Base-by-base conservation (phyloP, 2,113 vertebrate genomes). In the Phalacrocorax aristotelis region DNA sequence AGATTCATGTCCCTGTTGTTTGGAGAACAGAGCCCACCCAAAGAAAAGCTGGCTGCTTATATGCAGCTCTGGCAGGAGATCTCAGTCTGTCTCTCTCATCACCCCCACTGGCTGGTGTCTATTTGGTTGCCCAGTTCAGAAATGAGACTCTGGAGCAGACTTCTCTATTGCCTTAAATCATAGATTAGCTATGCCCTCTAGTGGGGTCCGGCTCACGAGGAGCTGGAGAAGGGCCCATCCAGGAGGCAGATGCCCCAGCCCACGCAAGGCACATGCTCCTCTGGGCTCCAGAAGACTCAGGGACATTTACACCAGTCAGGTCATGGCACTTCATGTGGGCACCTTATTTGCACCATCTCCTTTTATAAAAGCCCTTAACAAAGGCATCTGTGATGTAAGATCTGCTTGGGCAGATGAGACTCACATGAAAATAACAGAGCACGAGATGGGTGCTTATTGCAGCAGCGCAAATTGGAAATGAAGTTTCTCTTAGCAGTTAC, bases 141-240 rank as follows among this genome's bases (percentile, higher is more conserved):
- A 44, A 7, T 6, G 38, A 62, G n/a, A 9, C 19, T 6, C 3
- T 2, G 51, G 60, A 88, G 61, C 40, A 10, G 25, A 11, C 15
- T 5, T 0, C 25, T 5, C 42, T 2, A 0, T 29, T 20, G 16
- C 11, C 14, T 42, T 8, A 4, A 64, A 49, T 5, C 1, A 1
- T 25, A 10, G 94, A 23, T 17, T 68, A 88, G 90, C 71, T 91
- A 75, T 93, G 96, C 96, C 95, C 93, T 91, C 97, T 97, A 94
- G 89, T 51, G 97, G 95, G 76, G 3, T 58, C 40, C 62, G 85
- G 14, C 55, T 82, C 72, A 4, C 5, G 29, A 8, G 51, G n/a
- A 75, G 26, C 83, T 2, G 6, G 29, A 51, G 11, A 36, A 29
- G 34, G 34, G 8, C 42, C 36, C 7, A 1, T 15, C 19, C 29